Evolutionary conservation across 2,797 vertebrate genomes (phyloP).

Genomic region (Manis pentadactyla): DNA sequence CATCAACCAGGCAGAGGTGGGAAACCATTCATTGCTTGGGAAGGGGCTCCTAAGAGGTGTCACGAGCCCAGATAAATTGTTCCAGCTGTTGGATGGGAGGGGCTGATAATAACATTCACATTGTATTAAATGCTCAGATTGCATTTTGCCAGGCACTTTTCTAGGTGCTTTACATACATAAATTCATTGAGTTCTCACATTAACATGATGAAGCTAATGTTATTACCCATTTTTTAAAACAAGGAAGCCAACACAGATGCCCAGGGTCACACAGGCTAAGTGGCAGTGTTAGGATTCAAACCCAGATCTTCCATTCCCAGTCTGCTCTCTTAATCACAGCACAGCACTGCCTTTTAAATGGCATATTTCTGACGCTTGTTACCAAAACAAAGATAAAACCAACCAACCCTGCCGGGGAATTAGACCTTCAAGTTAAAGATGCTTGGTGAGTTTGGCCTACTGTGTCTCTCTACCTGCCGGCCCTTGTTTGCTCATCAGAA

Average conservation of each 20-base stretch:
- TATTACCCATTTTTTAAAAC: not conserved
- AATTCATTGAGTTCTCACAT: not conserved
- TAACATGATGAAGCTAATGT: not conserved
- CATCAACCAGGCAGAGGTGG: not conserved
- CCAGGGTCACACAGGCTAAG: not conserved
- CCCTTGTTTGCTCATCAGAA: not conserved
- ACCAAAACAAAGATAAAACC: conserved; percentile 40
- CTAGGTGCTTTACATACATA: not conserved
- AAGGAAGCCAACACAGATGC: not conserved
- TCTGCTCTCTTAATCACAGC: not conserved
- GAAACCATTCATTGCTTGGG: not conserved
- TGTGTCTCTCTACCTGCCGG: not conserved
- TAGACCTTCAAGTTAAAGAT: not conserved
- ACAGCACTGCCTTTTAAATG: not conserved
- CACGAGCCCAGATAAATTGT: not conserved
- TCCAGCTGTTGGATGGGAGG: not conserved
- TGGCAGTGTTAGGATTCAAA: not conserved
- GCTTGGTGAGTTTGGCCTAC: not conserved
- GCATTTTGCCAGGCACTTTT: not conserved
- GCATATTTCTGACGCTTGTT: not conserved
- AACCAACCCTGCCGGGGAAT: not conserved
- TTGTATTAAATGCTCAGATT: not conserved
- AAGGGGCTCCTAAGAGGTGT: not conserved
- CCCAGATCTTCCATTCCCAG: not conserved
- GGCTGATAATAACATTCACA: not conserved